phyloP scores from a whole-genome alignment of 2,113 vertebrate genomes.

The Colinus virginianus region DNA sequence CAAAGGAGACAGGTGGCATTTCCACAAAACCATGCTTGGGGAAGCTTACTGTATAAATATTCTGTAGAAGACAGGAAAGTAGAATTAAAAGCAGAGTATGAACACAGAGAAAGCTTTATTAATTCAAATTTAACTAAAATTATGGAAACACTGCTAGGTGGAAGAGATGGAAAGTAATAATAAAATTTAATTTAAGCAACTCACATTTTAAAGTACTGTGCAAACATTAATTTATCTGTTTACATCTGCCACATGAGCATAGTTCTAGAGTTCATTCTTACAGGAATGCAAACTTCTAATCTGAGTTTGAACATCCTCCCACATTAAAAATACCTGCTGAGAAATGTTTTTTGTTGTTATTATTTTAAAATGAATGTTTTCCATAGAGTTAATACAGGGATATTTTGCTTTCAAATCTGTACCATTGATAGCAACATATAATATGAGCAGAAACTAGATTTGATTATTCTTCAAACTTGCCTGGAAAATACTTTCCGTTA shows the following conservation, averaged over 20 bases:
- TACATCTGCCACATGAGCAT: not conserved
- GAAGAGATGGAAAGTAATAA: not conserved
- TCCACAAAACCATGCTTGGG: constrained; percentile 91
- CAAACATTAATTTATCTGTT: constrained; percentile 10
- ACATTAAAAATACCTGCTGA: not conserved
- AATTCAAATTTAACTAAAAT: not conserved
- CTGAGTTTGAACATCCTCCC: not conserved
- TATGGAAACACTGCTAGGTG: not conserved
- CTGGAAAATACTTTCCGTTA: not conserved
- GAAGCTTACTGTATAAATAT: constrained; percentile 93
- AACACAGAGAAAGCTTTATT: not conserved
- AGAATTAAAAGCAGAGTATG: not conserved
- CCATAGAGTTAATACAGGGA: not conserved
- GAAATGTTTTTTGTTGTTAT: not conserved
- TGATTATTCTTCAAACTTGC: not conserved
- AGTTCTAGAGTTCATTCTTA: not conserved
- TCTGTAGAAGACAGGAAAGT: constrained; percentile 76
- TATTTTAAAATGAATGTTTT: not conserved
- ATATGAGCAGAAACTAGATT: not conserved
- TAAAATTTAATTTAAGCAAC: not conserved
- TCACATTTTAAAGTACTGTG: constrained; percentile 8
- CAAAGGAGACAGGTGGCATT: constrained; percentile 82
- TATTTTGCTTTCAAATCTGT: constrained; percentile 24
- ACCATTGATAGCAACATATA: not conserved
- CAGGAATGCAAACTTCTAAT: not conserved